Conservation (phyloP, 2,797 vertebrate genomes). For the Sebastes diaconus region DNA sequence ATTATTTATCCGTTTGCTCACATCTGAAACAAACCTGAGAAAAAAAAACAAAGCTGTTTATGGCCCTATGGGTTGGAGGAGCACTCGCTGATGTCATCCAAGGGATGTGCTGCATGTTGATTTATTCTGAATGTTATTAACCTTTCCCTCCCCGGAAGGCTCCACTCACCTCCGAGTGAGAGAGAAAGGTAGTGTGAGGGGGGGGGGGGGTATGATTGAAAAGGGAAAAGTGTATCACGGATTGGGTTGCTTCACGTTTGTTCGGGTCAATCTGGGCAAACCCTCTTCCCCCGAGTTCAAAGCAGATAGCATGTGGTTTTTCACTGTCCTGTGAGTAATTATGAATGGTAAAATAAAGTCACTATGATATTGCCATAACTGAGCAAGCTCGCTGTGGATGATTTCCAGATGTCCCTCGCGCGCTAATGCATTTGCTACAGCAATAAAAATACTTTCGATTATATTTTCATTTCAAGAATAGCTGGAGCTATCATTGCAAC, state of each 20-base stretch:
- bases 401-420: slow-evolving; percentile 81
- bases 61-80: slow-evolving; percentile 67
- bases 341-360: slow-evolving; percentile 82
- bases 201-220: slow-evolving; percentile 10
- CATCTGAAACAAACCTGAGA: slow-evolving; percentile 78
- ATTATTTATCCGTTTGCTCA: slow-evolving; percentile 84
- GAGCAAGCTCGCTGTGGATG: slow-evolving; percentile 68
- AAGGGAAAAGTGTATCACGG: slow-evolving; percentile 48
- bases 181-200: slow-evolving; percentile 2
- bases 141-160: slow-evolving; percentile 70
- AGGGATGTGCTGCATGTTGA: slow-evolving; percentile 67
- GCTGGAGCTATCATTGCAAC: slow-evolving; percentile 70
- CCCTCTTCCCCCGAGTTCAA: slow-evolving; percentile 69
- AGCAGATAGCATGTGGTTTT: slow-evolving; percentile 74
- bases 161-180: slow-evolving; percentile 58
- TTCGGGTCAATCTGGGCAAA: slow-evolving; percentile 65
- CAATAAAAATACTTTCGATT: slow-evolving; percentile 80
- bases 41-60: slow-evolving; percentile 75
- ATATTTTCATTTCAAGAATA: slow-evolving; percentile 74
- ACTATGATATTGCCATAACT: slow-evolving; percentile 81
- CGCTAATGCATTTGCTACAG: slow-evolving; percentile 82
- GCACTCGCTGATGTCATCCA: slow-evolving; percentile 78
- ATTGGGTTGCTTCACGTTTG: slow-evolving; percentile 64
- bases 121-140: slow-evolving; percentile 82
- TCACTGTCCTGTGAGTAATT: slow-evolving; percentile 82